Evolutionary conservation across 2,113 vertebrate species (phyloP).

Genomic region (Chaetura pelagica): DNA sequence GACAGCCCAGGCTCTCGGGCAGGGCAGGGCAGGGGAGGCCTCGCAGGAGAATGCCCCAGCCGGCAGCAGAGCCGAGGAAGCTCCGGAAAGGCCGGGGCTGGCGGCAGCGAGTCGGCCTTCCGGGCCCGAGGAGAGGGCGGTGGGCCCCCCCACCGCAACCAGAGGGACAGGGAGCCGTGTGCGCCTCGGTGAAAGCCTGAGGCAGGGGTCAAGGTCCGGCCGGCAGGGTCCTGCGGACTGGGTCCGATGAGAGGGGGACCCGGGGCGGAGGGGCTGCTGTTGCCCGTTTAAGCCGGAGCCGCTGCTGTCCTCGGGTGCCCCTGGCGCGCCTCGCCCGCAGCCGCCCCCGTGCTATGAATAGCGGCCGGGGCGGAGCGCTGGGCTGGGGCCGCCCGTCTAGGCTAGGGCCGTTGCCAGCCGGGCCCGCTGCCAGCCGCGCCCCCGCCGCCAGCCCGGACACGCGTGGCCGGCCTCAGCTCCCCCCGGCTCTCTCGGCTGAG

Average conservation of each 20-base stretch:
- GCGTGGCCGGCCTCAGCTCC: not conserved
- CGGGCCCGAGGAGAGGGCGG: accelerated
- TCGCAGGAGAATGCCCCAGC: no score
- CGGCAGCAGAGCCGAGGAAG: not conserved
- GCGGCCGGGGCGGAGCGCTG: conserved; percentile 66
- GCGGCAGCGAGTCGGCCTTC: not conserved
- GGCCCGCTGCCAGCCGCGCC: no score
- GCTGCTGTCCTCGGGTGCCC: conserved; percentile 72
- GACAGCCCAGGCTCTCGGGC: not conserved
- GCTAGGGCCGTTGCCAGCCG: no score
- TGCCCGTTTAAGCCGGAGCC: conserved; percentile 43
- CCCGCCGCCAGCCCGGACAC: not conserved
- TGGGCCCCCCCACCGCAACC: not conserved
- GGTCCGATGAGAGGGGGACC: no score
- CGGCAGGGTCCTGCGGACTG: no score
- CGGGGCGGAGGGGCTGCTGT: not conserved
- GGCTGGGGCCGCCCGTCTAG: not conserved
- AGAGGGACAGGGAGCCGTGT: no score
- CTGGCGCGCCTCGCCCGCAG: conserved; percentile 77
- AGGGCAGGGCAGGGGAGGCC: not conserved
- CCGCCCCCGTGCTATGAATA: conserved; percentile 82
- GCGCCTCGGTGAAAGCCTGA: no score
- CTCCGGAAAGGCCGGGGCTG: not conserved
- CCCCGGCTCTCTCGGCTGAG: not conserved
- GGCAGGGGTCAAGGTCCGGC: no score